Evolutionary conservation across 2,797 vertebrate species (phyloP), one percentile per base, ranked within the genome.

Genomic region (Xyrichtys novacula): DNA sequence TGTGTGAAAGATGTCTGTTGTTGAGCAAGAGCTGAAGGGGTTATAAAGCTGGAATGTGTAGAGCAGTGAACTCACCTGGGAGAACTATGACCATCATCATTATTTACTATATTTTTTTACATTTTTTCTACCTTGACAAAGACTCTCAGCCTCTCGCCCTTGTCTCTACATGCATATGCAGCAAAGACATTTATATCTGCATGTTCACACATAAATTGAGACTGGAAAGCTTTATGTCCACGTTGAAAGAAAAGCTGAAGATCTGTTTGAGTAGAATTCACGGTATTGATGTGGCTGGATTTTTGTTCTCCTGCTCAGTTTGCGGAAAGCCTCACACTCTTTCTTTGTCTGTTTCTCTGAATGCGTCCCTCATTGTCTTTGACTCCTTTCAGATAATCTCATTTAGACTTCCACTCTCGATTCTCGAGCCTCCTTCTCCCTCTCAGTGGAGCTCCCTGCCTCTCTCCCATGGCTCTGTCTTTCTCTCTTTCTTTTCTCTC

Each of bases 341-440:
- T 74, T 74, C 59, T 89, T 85, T 89, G 84, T 89, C 84, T 71
- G 40, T 82, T 78, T 67, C 81, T 66, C 73, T 80, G 65, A 85
- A 88, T 81, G 82, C 79, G 70, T 80, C 76, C 61, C 77, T 89
- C 84, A 91, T 89, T 90, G 88, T 88, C 85, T 90, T 83, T 22
- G 57, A 87, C 85, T 88, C 85, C 89, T 88, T 88, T 90, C 81
- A 90, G 78, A 89, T 92, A 91, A 91, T 92, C 87, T 90, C 86
- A 88, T 90, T 88, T 89, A 75, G 90, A 88, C 83, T 86, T 88
- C 71, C 81, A 73, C 84, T 88, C 88, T 85, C 83, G 76, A 84
- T 84, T 89, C 85, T 90, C 78, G 66, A 81, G 80, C 81, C 83
- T 83, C 77, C 77, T 70, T 69, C 71, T 78, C 73, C 68, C 83